These are phyloP conservation scores for Nettapus auritus DNA, from an alignment of 2,113 vertebrate species.

Conservation along the genomic window DNA sequence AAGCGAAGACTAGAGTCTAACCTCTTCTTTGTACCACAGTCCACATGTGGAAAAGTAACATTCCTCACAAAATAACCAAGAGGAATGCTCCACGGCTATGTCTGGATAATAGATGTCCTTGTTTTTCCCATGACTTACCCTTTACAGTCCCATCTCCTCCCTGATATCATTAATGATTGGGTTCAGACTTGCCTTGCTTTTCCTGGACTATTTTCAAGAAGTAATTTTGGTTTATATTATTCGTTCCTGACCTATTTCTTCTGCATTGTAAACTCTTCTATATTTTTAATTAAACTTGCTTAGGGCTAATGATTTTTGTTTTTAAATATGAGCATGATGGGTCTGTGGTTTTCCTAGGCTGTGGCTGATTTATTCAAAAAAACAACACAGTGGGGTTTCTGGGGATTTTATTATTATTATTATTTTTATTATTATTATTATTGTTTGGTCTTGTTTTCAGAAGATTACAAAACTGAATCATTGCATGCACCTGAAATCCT, in stretches of 20 bases:
- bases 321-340: neutral
- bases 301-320: slow-evolving; percentile 25
- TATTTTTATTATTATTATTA: too few species aligned
- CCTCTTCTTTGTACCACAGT: neutral
- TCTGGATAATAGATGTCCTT: slow-evolving; percentile 9
- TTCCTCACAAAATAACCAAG: neutral
- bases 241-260: slow-evolving; percentile 57
- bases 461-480: neutral
- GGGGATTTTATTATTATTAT: neutral
- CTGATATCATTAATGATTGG: slow-evolving; percentile 30
- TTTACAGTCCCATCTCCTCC: slow-evolving; percentile 7
- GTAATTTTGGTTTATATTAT: slow-evolving; percentile 45
- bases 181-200: slow-evolving; percentile 54
- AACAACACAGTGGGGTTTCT: neutral
- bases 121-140: slow-evolving; percentile 50
- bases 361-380: neutral
- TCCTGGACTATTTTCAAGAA: slow-evolving; percentile 54
- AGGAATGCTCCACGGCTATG: neutral
- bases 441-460: neutral
- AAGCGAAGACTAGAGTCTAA: neutral
- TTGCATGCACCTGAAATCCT: neutral
- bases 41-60: neutral
- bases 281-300: slow-evolving; percentile 53
- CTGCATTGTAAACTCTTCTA: slow-evolving; percentile 20
- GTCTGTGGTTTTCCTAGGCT: slow-evolving; percentile 14